Conservation (phyloP, 2,888 invertebrate genomes). For the Pteria penguin region DNA sequence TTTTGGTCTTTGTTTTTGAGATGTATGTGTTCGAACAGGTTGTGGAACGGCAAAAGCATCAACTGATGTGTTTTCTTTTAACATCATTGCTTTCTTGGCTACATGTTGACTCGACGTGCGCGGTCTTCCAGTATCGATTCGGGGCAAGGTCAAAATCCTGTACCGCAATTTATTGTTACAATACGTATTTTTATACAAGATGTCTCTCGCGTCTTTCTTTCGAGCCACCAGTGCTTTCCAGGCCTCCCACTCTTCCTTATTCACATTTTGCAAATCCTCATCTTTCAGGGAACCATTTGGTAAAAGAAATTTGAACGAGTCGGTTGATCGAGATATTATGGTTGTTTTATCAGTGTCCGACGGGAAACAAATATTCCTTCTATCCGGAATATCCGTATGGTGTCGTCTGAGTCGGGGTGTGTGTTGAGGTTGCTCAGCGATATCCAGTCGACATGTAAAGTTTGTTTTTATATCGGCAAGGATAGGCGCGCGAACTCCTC, state of each 20-base stretch:
- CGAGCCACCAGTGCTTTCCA: slow-evolving; percentile 40
- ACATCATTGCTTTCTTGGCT: not conserved
- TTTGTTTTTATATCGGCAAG: slow-evolving; percentile 17
- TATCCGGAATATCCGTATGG: not conserved
- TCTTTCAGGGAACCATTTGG: slow-evolving; percentile 37
- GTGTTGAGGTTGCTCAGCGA: not conserved
- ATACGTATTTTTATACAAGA: slow-evolving; percentile 57
- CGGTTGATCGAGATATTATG: not conserved
- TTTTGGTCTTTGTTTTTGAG: slow-evolving; percentile 29
- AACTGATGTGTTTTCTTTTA: slow-evolving; percentile 9
- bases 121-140: slow-evolving; percentile 46
- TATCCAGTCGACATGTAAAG: slow-evolving; percentile 14
- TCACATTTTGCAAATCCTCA: not conserved
- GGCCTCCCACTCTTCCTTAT: slow-evolving; percentile 43
- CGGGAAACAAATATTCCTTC: not conserved
- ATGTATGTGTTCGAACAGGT: slow-evolving; percentile 32
- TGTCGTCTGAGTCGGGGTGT: not conserved
- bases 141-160: slow-evolving; percentile 50
- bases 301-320: slow-evolving; percentile 26
- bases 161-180: slow-evolving; percentile 52
- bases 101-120: slow-evolving; percentile 32
- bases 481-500: slow-evolving; percentile 34
- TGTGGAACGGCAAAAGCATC: slow-evolving; percentile 37
- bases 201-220: slow-evolving; percentile 55
- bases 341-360: slow-evolving; percentile 22